Percentiles rank a stretch among this genome's conserved stretches.
Evolutionary conservation across 2,113 vertebrate species (phyloP).

Genomic region (Cebus imitator): DNA sequence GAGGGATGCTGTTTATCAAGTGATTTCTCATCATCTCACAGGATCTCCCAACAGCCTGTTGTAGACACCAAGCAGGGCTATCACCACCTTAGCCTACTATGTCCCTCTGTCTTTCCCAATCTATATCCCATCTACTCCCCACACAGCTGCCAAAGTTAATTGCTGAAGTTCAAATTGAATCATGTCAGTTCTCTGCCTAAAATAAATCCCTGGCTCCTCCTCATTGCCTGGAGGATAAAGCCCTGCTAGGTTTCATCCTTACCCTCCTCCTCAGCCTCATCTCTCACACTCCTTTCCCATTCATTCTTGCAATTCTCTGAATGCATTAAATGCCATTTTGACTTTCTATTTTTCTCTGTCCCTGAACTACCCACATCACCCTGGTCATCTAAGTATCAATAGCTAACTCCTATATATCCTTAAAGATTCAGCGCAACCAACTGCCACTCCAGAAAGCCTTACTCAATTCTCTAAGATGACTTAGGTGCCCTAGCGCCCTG

Average conservation of each 20-base stretch:
- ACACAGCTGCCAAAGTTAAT: background rate
- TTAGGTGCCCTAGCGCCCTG: background rate
- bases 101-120: background rate
- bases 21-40: background rate
- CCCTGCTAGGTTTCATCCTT: background rate
- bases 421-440: background rate
- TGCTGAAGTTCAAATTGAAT: background rate
- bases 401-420: background rate
- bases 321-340: background rate
- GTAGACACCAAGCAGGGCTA: background rate
- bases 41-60: background rate
- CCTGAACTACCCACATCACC: background rate
- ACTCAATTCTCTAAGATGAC: background rate
- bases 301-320: background rate
- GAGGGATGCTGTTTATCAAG: background rate
- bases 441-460: background rate
- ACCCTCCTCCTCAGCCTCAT: background rate
- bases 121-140: background rate
- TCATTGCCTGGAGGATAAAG: background rate
- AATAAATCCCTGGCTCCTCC: background rate
- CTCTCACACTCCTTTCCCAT: background rate
- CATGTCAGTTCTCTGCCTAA: constrained; percentile 17
- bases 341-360: background rate
- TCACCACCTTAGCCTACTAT: background rate
- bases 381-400: background rate